Evolutionary conservation across 2,797 vertebrate species (phyloP), one percentile per base, ranked within the genome.

Genomic region (Alectoris magna): DNA sequence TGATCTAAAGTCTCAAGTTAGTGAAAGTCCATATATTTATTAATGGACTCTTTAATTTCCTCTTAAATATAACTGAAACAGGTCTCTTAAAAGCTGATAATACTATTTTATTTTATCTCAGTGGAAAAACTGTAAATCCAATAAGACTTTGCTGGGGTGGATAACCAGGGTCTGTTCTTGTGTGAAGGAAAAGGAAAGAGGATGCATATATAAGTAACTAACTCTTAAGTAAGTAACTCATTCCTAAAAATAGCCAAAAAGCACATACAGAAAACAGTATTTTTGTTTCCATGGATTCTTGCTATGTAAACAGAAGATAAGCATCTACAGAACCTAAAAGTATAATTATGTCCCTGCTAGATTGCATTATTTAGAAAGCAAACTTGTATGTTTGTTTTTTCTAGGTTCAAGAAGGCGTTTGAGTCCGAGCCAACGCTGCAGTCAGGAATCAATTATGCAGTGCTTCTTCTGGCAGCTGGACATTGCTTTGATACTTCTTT

Each of bases 371-470:
- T 95, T 95, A 90, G 91, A 95, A 96, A 96, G 89, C 97, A 95
- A 97, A 95, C 76, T 88, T 95, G 66, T 95, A 38, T 96, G 24
- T 96, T 93, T 96, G 46, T 87, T 95, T 96, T 89, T 95, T 89
- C 56, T 97, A 99, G 99, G 99, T 99, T 99, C 97, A 99, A 98
- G 97, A 99, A 98, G 96, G 99, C 99, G 0, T 99, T 99, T 97
- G 99, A 99, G 96, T 99, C 99, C 1, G 99, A 99, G 98, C 99
- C 99, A 96, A 99, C 99, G 0, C 97, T 99, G 79, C 99, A 99
- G 96, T 99, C 99, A 39, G 99, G 99, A 76, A 99, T 99, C 97
- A 99, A 99, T 98, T 99, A 99, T 43, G 99, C 99, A 3, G 99
- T 99, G 48, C 98, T 99, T 2, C 98, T 99, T 66, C 97, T 99